phyloP scores from a whole-genome alignment of 1,140 invertebrate species.

The Drosophila sechellia region DNA sequence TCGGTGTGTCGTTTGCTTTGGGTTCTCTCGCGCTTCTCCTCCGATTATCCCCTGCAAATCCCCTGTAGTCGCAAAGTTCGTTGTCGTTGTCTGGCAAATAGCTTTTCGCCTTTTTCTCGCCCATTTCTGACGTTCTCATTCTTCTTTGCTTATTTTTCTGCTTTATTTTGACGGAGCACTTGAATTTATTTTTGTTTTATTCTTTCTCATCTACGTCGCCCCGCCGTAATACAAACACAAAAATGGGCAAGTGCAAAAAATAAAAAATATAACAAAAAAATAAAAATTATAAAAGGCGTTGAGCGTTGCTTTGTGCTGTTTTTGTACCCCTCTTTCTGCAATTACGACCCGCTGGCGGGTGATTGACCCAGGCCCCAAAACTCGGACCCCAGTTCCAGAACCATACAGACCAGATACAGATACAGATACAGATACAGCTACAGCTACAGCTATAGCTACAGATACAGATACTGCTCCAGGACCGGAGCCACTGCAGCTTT shows the following conservation, averaged over 20 bases:
- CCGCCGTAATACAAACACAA: constrained; percentile 64
- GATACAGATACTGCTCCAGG: not conserved
- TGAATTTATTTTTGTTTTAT: constrained; percentile 45
- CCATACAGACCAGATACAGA: not conserved
- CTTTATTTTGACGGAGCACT: constrained; percentile 27
- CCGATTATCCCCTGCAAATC: constrained; percentile 19
- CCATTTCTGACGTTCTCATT: constrained; percentile 50
- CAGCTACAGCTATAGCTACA: not conserved
- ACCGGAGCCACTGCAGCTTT: constrained; percentile 9
- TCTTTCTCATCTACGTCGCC: constrained; percentile 38
- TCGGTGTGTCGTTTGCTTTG: constrained; percentile 2
- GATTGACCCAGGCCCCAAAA: constrained; percentile 63
- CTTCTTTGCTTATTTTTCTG: constrained; percentile 18
- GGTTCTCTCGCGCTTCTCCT: constrained; percentile 23
- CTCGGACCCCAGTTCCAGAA: constrained; percentile 20
- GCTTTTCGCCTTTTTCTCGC: constrained; percentile 54
- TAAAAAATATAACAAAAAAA: constrained; percentile 13
- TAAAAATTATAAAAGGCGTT: constrained; percentile 8
- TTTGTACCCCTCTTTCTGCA: constrained; percentile 15
- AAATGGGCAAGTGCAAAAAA: constrained; percentile 21
- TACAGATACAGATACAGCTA: not conserved
- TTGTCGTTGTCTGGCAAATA: constrained; percentile 65
- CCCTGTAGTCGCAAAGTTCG: constrained; percentile 35
- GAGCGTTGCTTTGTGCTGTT: constrained; percentile 28
- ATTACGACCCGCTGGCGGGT: constrained; percentile 62